Conservation (phyloP, 1,140 invertebrate species). For the Brachionus rubens region DNA sequence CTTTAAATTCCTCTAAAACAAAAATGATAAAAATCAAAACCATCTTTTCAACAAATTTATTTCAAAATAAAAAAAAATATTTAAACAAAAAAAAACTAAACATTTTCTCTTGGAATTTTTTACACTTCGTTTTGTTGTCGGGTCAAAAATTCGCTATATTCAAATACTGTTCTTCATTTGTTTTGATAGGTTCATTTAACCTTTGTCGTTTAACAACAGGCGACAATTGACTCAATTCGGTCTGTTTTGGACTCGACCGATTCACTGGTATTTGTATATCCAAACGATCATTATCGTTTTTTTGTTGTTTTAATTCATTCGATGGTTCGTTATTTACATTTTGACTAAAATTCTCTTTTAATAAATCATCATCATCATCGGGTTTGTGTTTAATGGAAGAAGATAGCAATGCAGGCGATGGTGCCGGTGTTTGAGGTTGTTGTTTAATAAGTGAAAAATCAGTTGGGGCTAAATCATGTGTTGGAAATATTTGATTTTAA, state of each 20-base stretch:
- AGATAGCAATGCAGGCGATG: background rate
- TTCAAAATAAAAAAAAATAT: too few relatives aligned
- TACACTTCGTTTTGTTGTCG: too few relatives aligned
- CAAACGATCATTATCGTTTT: conserved; percentile 2
- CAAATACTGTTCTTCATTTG: background rate
- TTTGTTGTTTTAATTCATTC: background rate
- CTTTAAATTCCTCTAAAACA: too few relatives aligned
- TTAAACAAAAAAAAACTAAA: too few relatives aligned
- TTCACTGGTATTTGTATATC: conserved; percentile 5
- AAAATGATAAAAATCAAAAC: too few relatives aligned
- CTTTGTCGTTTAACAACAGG: conserved; percentile 4
- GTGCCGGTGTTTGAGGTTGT: background rate
- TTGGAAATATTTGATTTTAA: conserved; percentile 28
- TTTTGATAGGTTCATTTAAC: background rate
- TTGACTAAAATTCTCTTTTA: conserved; percentile 12
- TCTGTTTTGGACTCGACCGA: too few relatives aligned
- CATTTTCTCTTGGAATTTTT: too few relatives aligned
- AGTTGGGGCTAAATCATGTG: background rate
- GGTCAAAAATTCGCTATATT: conserved; percentile 28
- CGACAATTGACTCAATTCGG: background rate
- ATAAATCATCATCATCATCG: background rate
- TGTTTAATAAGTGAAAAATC: background rate
- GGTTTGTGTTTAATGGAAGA: background rate
- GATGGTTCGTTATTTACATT: background rate
- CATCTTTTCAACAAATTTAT: too few relatives aligned